A percentile compares a stretch with the other conserved stretches of the same genome.
These are phyloP conservation scores for Pseudomugil tenellus DNA, from an alignment of 2,797 vertebrate species.

Conservation along the genomic window DNA sequence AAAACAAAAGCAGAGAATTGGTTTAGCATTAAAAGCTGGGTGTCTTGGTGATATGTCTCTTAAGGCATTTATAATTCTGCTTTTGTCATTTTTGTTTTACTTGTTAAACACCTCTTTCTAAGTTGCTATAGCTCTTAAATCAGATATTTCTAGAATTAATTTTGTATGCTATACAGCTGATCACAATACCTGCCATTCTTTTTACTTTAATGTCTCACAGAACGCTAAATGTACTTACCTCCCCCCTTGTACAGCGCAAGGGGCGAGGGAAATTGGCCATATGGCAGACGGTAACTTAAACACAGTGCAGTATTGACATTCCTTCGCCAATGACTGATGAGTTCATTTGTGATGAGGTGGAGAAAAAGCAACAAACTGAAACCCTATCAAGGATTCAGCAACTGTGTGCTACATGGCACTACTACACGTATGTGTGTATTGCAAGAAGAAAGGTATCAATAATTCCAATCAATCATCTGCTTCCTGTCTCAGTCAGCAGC, in stretches of 20 bases:
- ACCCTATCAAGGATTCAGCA: conserved; percentile 61
- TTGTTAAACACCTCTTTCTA: too few relatives aligned
- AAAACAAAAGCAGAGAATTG: too few relatives aligned
- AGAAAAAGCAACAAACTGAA: conserved; percentile 69
- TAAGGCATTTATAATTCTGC: too few relatives aligned
- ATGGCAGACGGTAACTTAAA: conserved; percentile 67
- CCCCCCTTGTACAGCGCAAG: too few relatives aligned
- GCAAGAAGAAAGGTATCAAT: conserved; percentile 70
- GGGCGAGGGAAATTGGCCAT: conserved; percentile 54
- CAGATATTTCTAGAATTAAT: too few relatives aligned
- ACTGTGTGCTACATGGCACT: conserved; percentile 25
- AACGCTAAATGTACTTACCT: conserved; percentile 3
- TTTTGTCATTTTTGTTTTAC: too few relatives aligned
- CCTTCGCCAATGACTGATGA: conserved; percentile 76
- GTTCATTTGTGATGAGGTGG: conserved; percentile 63
- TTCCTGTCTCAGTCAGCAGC: conserved; percentile 79
- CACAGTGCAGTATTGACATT: conserved; percentile 70
- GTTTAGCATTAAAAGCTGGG: too few relatives aligned
- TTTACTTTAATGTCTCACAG: conserved; percentile 10
- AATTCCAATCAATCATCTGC: conserved; percentile 80
- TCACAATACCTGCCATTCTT: background rate
- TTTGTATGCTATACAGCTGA: background rate
- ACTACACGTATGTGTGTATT: conserved; percentile 54
- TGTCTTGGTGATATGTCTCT: too few relatives aligned
- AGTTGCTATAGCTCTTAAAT: too few relatives aligned